Base-by-base conservation (phyloP, 2,797 vertebrate genomes). In the Tenualosa thibaudeaui region DNA sequence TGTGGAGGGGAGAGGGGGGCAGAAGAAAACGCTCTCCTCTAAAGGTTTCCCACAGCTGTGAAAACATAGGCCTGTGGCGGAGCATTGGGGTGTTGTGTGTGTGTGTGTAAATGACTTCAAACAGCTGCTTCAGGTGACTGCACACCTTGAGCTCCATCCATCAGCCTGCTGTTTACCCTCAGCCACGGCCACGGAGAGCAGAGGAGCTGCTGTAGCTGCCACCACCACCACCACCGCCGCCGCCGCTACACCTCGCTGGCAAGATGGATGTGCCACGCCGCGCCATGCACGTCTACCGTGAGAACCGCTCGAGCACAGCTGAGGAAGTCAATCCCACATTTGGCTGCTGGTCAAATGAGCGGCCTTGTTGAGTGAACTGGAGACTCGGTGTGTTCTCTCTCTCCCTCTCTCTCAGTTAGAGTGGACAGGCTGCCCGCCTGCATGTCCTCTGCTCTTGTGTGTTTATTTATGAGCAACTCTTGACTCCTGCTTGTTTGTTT, bases 71-170 rank as follows among this genome's bases (percentile, higher is more conserved):
- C 95, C 94, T 93, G 92, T 90, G 93, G 94, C 94, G 15, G 58
- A 43, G 56, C 43, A n/a, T 40, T 9, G 71, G 7, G 17, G 26
- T 17, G 71, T 6, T 78, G 71, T 71, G 65, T 37, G 26, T 68
- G 71, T 94, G 93, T 93, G 92, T 94, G 92, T 92, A 91, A 93
- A 91, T 94, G 93, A 94, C 96, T 96, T 96, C 91, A 94, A 96
- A 94, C 94, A 93, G 95, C 91, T 94, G 96, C 96, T 97, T 96
- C 97, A 98, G 97, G 97, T 98, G 97, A 97, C 95, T 96, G 96
- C 96, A 94, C 96, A 98, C 97, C 97, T 98, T 97, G 94, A 96
- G 95, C 95, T 95, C 96, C 96, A 97, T 97, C 97, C 94, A 97
- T 97, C 97, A 97, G 96, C 93, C 93, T 87, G 93, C 94, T 97